Evolutionary conservation across 2,888 invertebrate species (phyloP), one percentile per base, ranked within the genome.

Genomic region (Catocala nupta): DNA sequence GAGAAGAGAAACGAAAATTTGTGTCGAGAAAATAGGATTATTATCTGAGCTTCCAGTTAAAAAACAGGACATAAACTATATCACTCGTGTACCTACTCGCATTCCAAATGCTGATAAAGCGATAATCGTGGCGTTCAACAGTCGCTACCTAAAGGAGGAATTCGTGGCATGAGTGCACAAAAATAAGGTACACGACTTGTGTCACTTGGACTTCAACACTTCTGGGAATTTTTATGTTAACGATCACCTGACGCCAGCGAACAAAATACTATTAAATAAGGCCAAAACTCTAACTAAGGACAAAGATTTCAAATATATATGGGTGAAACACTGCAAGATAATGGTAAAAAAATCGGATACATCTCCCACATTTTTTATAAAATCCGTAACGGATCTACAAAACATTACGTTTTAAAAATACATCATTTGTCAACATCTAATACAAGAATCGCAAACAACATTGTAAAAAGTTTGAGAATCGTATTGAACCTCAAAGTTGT

Each of bases 261-360:
- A 56, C 7, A 56, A 49, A 36, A 25, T 12, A 13, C n/a, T 56
- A 11, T 11, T 56, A 9, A 42, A 2, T 0, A 49, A 49, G 25
- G 56, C 49, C 7, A 56, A 48, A 25, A 5, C 56, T 11, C 13
- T 56, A 1, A 59, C 62, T 10, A 33, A 13, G 55, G 10, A 12
- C 4, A 36, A 48, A 10, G 13, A 13, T 44, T 59, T 45, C 48
- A 54, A 60, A 49, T 52, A 43, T 45, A 42, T 48, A 6, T 48
- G 47, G 34, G 48, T 59, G 3, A 13, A 59, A 13, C 44, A 52
- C 16, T 44, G 48, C 11, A 61, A 49, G 25, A 56, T 56, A 4
- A 45, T 55, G 47, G 55, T 7, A 10, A 55, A 10, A n/a, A 39
- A 55, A 39, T 39, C 47, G n/a, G 33, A 51, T 9, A 52, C 10